Percentiles rank a stretch among this genome's conserved stretches.
Conservation (phyloP, 2,113 vertebrate genomes). For the Willisornis vidua region DNA sequence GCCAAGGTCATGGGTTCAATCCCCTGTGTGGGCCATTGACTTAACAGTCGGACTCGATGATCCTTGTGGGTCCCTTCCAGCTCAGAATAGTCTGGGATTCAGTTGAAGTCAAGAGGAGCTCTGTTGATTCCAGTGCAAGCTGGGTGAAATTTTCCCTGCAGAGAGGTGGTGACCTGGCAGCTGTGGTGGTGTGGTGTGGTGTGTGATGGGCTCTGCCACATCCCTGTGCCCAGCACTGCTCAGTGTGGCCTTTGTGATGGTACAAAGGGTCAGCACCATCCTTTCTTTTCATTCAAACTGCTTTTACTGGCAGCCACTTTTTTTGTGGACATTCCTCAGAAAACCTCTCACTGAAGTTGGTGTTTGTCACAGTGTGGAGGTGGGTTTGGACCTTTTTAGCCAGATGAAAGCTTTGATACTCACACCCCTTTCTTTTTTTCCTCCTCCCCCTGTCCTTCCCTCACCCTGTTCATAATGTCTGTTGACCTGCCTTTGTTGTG, state of each 20-base stretch:
- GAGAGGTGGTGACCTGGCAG: background rate
- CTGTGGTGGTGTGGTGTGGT: accelerated
- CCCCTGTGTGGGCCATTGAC: no score
- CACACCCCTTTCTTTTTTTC: background rate
- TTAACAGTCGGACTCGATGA: no score
- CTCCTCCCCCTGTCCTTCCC: background rate
- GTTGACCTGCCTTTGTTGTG: background rate
- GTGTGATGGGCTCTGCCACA: accelerated
- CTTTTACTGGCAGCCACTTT: background rate
- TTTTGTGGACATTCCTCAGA: background rate
- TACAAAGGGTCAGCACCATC: background rate
- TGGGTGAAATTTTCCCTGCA: background rate
- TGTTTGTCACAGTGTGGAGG: background rate
- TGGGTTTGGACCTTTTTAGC: background rate
- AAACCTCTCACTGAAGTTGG: background rate
- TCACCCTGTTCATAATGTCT: background rate
- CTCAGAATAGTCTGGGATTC: background rate
- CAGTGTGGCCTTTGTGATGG: background rate
- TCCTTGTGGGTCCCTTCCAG: no score
- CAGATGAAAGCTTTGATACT: background rate
- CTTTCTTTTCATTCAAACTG: background rate
- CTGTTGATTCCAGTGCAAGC: background rate
- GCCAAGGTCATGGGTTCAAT: no score
- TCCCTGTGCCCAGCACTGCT: background rate
- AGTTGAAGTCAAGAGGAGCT: background rate